Evolutionary conservation across 1,140 invertebrate genomes (phyloP).

Genomic region (Caenorhabditis latens): DNA sequence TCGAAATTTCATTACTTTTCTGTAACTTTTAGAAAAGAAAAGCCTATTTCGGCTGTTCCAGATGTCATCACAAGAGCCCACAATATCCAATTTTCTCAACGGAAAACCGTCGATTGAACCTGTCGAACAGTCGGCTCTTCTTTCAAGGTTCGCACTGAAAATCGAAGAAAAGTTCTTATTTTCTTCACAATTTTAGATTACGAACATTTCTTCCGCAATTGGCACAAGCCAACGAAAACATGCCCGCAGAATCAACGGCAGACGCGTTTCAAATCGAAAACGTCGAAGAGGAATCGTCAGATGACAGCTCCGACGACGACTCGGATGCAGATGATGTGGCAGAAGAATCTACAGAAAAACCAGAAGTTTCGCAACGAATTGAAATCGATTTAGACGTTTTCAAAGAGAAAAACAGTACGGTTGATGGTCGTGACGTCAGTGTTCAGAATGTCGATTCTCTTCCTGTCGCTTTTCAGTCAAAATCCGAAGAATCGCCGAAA

Average conservation of each 20-base stretch:
- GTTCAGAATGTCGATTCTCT: slow-evolving; percentile 19
- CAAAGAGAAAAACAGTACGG: background rate
- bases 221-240: slow-evolving; percentile 52
- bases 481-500: background rate
- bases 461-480: background rate
- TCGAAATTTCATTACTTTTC: too few relatives aligned
- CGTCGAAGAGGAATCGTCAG: slow-evolving; percentile 14
- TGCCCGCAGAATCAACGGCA: background rate
- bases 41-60: background rate
- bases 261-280: slow-evolving; percentile 36
- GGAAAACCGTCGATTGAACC: slow-evolving; percentile 50
- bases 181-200: slow-evolving; percentile 36
- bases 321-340: slow-evolving; percentile 7
- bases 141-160: slow-evolving; percentile 2
- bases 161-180: background rate
- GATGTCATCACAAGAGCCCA: background rate
- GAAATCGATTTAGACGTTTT: slow-evolving; percentile 57
- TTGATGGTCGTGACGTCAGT: slow-evolving; percentile 18
- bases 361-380: background rate
- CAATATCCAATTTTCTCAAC: slow-evolving; percentile 3
- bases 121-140: slow-evolving; percentile 48
- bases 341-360: background rate
- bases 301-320: slow-evolving; percentile 23
- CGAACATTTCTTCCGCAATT: slow-evolving; percentile 54
- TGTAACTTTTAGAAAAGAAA: too few relatives aligned